Evolutionary conservation across 2,113 vertebrate species (phyloP), one percentile per base, ranked within the genome.

Genomic region (Ovis canadensis): DNA sequence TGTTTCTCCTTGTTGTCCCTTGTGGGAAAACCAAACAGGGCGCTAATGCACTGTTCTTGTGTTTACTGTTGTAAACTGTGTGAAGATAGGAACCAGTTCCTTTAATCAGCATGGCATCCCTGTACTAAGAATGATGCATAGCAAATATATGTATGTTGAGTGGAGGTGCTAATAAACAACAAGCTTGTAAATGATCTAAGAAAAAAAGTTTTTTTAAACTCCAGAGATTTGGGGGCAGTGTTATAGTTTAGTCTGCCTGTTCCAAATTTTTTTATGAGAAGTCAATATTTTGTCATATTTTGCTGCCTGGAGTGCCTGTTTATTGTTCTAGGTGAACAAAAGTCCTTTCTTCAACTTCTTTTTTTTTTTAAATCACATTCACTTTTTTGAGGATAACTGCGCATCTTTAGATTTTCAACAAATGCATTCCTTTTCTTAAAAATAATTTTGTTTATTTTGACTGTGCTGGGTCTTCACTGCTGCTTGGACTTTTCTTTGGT

Each of bases 231-330:
- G 48, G 80, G 25, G 36, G 29, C 3, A 48, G 25, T 91, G 16
- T 88, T 97, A 55, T 5, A 64, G 54, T 96, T 95, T 64, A 82
- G 45, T 91, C 13, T 57, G 19, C 62, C 83, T 59, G 21, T 86
- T 62, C 13, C 83, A 15, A 84, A 27, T n/a, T 33, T 89, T 92
- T 71, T 74, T 45, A 62, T 83, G 23, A 90, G 50, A 96, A 90
- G 45, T 33, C 59, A 92, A 9, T 83, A 54, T 93, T 96, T 92
- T 96, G 57, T 92, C n/a, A 59, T 48, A 83, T 90, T 98, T 95
- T 95, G n/a, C 50, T 77, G 16, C 13, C 83, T 90, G 10, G 80
- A 88, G 40, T 74, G 7, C 78, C 64, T 96, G 2, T 95, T 74
- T 96, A 92, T 84, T 27, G 8, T 77, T 97, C 97, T 94, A 90